Conservation (phyloP, 2,888 invertebrate genomes). For the Xiphydria camelus region DNA sequence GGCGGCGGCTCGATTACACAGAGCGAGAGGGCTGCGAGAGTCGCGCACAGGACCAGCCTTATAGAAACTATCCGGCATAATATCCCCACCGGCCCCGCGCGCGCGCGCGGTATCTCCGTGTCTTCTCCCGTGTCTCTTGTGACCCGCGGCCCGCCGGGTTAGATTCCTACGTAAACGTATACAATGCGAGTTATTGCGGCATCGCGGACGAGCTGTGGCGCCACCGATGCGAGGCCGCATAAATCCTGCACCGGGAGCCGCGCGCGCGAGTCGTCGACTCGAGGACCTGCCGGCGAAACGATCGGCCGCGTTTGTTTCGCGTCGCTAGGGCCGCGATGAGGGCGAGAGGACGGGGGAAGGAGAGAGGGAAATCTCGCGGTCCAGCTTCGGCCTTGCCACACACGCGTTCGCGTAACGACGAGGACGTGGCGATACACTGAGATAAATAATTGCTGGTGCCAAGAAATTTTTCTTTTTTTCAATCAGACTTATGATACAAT, state of each 20-base stretch:
- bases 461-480: too few relatives aligned
- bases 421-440: too few relatives aligned
- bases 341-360: background rate
- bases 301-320: background rate
- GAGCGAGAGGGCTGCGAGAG: conserved; percentile 19
- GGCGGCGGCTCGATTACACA: conserved; percentile 38
- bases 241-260: conserved; percentile 34
- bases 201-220: conserved; percentile 43
- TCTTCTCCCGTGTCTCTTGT: conserved; percentile 41
- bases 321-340: too few relatives aligned
- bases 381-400: too few relatives aligned
- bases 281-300: background rate
- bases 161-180: conserved; percentile 54
- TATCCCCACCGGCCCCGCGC: conserved; percentile 24
- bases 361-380: background rate
- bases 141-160: conserved; percentile 55
- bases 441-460: too few relatives aligned
- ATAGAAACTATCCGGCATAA: conserved; percentile 34
- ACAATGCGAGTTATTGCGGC: conserved; percentile 57
- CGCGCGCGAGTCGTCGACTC: conserved; percentile 2
- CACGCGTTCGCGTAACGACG: too few relatives aligned
- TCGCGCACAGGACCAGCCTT: conserved; percentile 20
- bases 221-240: conserved; percentile 52
- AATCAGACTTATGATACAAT: too few relatives aligned
- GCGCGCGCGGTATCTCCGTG: conserved; percentile 24